Evolutionary conservation across 1,140 invertebrate genomes (phyloP), one percentile per base, ranked within the genome.

Genomic region (Drosophila dunni): DNA sequence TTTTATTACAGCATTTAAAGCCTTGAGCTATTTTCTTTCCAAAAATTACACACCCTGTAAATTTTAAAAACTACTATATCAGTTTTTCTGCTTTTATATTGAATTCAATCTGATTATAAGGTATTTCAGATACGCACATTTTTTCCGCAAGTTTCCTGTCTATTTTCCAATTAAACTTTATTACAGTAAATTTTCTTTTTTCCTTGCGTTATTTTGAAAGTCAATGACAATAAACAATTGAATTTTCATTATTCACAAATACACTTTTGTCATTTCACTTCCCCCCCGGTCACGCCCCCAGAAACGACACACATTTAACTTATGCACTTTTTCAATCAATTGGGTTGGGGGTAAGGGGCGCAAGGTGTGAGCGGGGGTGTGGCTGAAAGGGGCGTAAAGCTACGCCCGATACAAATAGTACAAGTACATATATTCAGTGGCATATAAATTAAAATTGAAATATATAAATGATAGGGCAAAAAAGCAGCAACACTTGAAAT

Each of bases 371-470:
- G 44, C 11, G 36, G 65, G 13, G 29, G 62, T 5, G 13, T 36
- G 17, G 36, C 40, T 17, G 48, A 48, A 10, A 33, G 51, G 8
- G 34, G 13, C 20, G 36, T 29, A 56, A 56, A 44, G 13, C 7
- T 1, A 3, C 15, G n/a, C 3, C 13, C n/a, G 15, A 24, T 20
- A 50, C 20, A 24, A 29, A 6, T 29, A 29, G 24, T 38, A 42
- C 40, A 58, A 58, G 64, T 44, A 63, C 45, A 65, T 77, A 71
- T 66, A 63, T 81, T 78, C 64, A 71, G 78, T 69, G 72, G 79
- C 81, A 86, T 82, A 86, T 86, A 88, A 82, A 86, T 86, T 88
- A 79, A 86, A 82, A 88, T 82, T 82, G 83, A 86, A 86, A 73
- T 86, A 79, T 86, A 86, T 86, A 88, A 88, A 86, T 86, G 84